Percentiles rank a stretch among this genome's conserved stretches.
Conservation (phyloP, 2,113 vertebrate species). For the Ptilonorhynchus violaceus region DNA sequence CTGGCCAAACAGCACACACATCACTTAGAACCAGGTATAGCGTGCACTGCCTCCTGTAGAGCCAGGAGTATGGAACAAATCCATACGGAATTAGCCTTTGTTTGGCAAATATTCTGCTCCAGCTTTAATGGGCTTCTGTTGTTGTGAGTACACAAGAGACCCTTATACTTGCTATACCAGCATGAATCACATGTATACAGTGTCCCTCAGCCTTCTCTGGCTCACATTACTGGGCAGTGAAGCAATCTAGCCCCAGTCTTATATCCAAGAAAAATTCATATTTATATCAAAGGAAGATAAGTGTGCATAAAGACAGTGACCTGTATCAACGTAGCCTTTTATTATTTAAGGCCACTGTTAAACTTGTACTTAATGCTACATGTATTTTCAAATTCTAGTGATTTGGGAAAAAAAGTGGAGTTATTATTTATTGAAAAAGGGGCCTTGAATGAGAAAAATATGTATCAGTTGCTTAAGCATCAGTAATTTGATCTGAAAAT, state of each 20-base stretch:
- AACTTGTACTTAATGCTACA: neutral
- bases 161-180: neutral
- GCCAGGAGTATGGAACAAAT: neutral
- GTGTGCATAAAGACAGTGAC: neutral
- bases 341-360: neutral
- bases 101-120: neutral
- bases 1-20: neutral
- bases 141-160: neutral
- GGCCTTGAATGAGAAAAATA: neutral
- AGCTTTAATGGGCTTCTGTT: neutral
- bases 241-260: neutral
- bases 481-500: neutral
- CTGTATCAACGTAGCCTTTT: neutral
- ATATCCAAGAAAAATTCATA: neutral
- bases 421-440: neutral
- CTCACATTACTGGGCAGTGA: neutral
- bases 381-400: neutral
- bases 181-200: neutral
- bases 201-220: neutral
- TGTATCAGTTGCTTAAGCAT: neutral
- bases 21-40: neutral
- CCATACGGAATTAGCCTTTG: neutral
- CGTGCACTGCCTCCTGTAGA: fast-evolving
- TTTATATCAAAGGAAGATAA: neutral
- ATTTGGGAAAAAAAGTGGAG: neutral